phyloP scores from a whole-genome alignment of 2,113 vertebrate genomes.

The Cavia porcellus region DNA sequence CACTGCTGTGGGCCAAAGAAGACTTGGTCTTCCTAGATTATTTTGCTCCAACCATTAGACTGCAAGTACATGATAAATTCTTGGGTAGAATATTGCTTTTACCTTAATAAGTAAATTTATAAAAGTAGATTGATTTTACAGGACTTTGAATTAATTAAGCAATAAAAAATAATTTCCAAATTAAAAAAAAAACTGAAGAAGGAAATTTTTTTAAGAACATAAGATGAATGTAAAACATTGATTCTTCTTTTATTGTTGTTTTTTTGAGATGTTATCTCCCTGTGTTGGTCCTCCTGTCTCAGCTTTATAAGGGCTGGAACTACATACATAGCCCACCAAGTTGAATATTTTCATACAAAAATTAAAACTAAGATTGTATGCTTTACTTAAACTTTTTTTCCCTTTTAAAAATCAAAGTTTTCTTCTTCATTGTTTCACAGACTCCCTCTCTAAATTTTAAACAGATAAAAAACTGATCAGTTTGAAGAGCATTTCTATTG shows the following conservation, averaged over 20 bases:
- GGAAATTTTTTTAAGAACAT: constrained; percentile 20
- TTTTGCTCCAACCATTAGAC: neutral
- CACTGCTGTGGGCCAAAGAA: neutral
- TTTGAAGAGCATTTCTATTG: constrained; percentile 64
- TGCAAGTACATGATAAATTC: neutral
- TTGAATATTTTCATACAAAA: constrained; percentile 8
- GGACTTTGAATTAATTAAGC: constrained; percentile 18
- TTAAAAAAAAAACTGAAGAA: neutral
- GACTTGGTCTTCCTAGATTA: neutral
- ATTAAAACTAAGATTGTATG: constrained; percentile 41
- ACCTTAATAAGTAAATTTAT: neutral
- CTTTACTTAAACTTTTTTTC: constrained; percentile 27
- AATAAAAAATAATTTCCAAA: constrained; percentile 28
- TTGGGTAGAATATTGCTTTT: neutral
- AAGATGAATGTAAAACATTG: neutral
- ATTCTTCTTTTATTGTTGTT: neutral
- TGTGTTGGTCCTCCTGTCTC: neutral
- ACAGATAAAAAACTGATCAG: constrained; percentile 46
- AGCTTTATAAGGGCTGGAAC: neutral
- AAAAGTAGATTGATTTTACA: constrained; percentile 35
- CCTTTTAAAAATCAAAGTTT: constrained; percentile 8
- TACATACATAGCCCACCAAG: neutral
- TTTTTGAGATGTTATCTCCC: neutral
- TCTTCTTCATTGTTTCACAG: constrained; percentile 19
- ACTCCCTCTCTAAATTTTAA: neutral